A percentile compares a stretch with the other conserved stretches of the same genome.
These are phyloP conservation scores for Cistogaster globosa DNA, from an alignment of 2,888 invertebrate species.

Conservation along the genomic window DNA sequence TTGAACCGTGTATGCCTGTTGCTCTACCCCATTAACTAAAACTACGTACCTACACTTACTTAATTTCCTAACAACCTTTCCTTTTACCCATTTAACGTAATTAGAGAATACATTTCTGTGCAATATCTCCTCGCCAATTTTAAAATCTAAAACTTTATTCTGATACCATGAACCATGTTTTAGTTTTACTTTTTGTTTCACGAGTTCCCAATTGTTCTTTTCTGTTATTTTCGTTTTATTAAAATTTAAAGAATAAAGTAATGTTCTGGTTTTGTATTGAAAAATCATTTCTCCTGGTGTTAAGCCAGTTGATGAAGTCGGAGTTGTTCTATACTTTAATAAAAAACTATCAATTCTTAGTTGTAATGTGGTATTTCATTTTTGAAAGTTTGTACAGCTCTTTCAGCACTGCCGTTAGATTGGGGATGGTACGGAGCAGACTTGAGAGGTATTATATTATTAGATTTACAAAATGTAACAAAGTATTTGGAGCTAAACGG, in stretches of 20 bases:
- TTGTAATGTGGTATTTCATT: background rate
- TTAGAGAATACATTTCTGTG: constrained; percentile 32
- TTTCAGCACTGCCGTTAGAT: constrained; percentile 16
- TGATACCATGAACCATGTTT: no score
- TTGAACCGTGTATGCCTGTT: background rate
- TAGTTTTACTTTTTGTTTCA: background rate
- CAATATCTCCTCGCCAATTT: constrained; percentile 10
- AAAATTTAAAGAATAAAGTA: background rate
- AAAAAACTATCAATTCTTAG: constrained; percentile 22
- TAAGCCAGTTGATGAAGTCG: constrained; percentile 19
- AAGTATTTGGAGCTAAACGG: no score
- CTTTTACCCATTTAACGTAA: constrained; percentile 33
- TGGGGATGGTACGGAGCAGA: constrained; percentile 18
- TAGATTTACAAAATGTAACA: no score
- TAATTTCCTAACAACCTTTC: constrained; percentile 20
- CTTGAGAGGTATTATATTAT: constrained; percentile 24
- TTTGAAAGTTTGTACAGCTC: no score
- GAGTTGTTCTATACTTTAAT: no score
- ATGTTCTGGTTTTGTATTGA: constrained; percentile 34
- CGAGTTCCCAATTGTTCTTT: background rate
- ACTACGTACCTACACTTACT: constrained; percentile 35
- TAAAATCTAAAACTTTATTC: background rate
- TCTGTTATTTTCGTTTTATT: background rate
- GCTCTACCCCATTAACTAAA: constrained; percentile 12
- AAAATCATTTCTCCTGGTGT: constrained; percentile 19